phyloP scores from a whole-genome alignment of 2,113 vertebrate genomes.

The Catharus minimus region DNA sequence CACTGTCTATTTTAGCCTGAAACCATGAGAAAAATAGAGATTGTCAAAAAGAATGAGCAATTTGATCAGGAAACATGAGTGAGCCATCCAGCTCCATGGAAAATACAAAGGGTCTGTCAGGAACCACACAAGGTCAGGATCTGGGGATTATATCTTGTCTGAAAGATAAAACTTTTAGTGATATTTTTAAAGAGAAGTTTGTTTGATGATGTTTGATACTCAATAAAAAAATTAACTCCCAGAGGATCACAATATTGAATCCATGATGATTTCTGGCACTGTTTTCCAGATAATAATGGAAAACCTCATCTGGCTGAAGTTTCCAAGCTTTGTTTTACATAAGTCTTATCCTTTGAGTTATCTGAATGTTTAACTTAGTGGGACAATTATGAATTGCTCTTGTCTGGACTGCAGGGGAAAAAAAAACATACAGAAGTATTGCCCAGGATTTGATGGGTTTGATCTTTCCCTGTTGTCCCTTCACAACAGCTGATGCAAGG shows the following conservation, averaged over 20 bases:
- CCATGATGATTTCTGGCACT: not conserved
- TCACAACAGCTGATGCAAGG: not conserved
- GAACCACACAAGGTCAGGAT: not conserved
- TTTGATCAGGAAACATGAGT: slow-evolving; percentile 14
- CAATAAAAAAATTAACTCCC: not conserved
- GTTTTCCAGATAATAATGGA: slow-evolving; percentile 18
- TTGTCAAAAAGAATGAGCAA: slow-evolving; percentile 11
- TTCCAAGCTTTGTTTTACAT: slow-evolving; percentile 17
- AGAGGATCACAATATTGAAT: not conserved
- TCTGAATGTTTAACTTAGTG: slow-evolving; percentile 48
- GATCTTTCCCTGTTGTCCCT: not conserved
- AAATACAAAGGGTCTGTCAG: slow-evolving; percentile 4
- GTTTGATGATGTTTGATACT: not conserved
- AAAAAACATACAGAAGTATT: not conserved
- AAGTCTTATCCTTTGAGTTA: slow-evolving; percentile 6
- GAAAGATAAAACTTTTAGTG: slow-evolving; percentile 6
- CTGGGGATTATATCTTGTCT: slow-evolving; percentile 8
- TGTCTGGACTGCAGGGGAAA: not conserved
- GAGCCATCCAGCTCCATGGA: slow-evolving; percentile 1
- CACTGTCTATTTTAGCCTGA: not conserved
- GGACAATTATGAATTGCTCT: slow-evolving; percentile 47
- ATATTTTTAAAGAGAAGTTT: not conserved
- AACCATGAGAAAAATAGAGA: slow-evolving; percentile 13
- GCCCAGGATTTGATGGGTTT: not conserved
- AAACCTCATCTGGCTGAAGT: slow-evolving; percentile 20